phyloP scores from a whole-genome alignment of 2,888 invertebrate species.

The Allacma fusca region DNA sequence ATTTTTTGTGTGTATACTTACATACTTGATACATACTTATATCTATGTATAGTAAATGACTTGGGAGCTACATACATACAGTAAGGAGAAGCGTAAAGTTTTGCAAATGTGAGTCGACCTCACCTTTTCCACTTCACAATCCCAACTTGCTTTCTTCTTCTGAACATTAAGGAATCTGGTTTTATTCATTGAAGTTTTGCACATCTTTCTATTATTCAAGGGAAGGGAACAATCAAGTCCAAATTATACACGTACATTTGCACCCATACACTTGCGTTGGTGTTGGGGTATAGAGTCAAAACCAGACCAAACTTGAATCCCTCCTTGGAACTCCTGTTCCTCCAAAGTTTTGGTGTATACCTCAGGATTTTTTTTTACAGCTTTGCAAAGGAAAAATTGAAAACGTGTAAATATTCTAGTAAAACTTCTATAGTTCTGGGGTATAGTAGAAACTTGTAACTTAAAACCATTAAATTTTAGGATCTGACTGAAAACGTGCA shows the following conservation, averaged over 20 bases:
- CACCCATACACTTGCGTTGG: background rate
- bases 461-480: too few relatives aligned
- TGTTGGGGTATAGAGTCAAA: too few relatives aligned
- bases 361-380: background rate
- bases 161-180: constrained; percentile 3
- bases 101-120: background rate
- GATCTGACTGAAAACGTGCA: too few relatives aligned
- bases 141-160: background rate
- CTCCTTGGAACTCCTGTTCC: too few relatives aligned
- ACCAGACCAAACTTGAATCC: too few relatives aligned
- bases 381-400: background rate
- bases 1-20: too few relatives aligned
- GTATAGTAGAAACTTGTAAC: background rate
- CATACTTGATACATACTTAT: too few relatives aligned
- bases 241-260: background rate
- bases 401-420: background rate
- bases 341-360: too few relatives aligned
- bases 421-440: background rate
- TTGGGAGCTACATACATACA: too few relatives aligned
- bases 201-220: background rate
- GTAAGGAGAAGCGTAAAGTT: too few relatives aligned
- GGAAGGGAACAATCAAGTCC: background rate
- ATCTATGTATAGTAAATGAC: too few relatives aligned
- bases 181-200: constrained; percentile 5
- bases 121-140: background rate